These are phyloP conservation scores for Rhabdornis inornatus DNA, from an alignment of 2,113 vertebrate species.

Conservation along the genomic window DNA sequence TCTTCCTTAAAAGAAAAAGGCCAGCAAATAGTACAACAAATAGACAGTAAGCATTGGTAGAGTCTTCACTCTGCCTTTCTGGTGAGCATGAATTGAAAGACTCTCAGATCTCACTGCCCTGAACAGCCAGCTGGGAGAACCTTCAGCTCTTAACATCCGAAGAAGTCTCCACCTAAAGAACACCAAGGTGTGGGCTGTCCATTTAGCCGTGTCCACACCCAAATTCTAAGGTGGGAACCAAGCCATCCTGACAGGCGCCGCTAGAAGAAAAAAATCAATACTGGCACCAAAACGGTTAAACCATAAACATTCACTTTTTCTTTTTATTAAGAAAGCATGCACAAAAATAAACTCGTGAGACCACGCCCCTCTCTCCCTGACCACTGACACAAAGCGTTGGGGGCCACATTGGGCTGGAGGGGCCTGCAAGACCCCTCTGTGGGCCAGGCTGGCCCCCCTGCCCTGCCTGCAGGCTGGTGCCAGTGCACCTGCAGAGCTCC, in stretches of 20 bases:
- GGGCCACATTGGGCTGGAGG: background rate
- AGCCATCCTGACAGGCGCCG: background rate
- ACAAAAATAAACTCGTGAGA: constrained; percentile 79
- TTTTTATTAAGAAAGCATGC: constrained; percentile 86
- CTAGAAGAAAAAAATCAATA: constrained; percentile 23
- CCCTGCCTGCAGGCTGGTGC: background rate
- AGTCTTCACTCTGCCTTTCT: background rate
- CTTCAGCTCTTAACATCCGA: background rate
- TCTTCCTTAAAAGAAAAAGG: background rate
- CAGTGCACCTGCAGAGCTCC: background rate
- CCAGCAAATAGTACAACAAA: background rate
- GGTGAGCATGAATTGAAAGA: fast-evolving
- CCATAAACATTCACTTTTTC: constrained; percentile 71
- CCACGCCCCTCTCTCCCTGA: constrained; percentile 62
- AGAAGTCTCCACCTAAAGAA: background rate
- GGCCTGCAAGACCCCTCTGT: background rate
- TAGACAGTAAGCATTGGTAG: too few relatives aligned
- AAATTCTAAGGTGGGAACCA: background rate
- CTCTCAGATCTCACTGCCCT: background rate
- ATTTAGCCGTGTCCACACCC: background rate
- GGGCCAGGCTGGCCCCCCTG: background rate
- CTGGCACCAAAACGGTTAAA: constrained; percentile 55
- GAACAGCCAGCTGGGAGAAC: background rate
- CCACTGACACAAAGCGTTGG: constrained; percentile 47
- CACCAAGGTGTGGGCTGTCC: too few relatives aligned